Base-by-base conservation (phyloP, 2,113 vertebrate genomes). In the Copsychus sechellarum region DNA sequence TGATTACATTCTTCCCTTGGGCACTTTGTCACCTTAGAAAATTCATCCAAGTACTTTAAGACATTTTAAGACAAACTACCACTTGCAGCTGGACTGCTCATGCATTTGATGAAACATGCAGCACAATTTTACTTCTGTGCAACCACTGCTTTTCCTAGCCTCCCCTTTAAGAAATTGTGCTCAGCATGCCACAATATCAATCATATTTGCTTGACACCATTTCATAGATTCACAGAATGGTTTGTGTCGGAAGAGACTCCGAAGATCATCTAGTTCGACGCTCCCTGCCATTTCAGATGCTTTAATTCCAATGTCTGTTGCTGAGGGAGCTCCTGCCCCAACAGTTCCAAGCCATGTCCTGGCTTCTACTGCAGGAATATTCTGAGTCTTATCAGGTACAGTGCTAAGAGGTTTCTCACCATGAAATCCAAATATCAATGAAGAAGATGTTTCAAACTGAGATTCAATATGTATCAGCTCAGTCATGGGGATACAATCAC, bases 231-330 rank as follows among this genome's bases (percentile, higher is more conserved):
- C 12, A 25, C 25, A 34, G 21, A 70, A 69, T 33, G 18, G 10
- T 56, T 50, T 83, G 31, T 48, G 31, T 62, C 2, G 1, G 31
- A 70, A 77, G 11, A 15, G 10, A 36, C 62, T 45, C 6, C 62
- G 48, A 83, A 42, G 26, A 14, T 48, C 25, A 48, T 40, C 25
- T 56, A 31, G 47, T 56, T 77, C 24, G 25, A 42, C 15, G 54
- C 31, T 76, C 25, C 64, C 56, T 83, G 26, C 56, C n/a, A 25
- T 80, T 81, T 93, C 38, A 64, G 42, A 11, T 73, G 7, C 45
- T 69, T 87, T 53, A 16, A 33, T 76, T 78, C 42, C 28, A 48
- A 19, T 0, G 0, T n/a, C 47, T 5, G 1, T 60, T 3, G 1
- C 78, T 79, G 57, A 78, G 61, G 36, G 64, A 76, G 21, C 15